Evolutionary conservation across 2,797 vertebrate genomes (phyloP), one percentile per base, ranked within the genome.

Genomic region (Margarornis squamiger): DNA sequence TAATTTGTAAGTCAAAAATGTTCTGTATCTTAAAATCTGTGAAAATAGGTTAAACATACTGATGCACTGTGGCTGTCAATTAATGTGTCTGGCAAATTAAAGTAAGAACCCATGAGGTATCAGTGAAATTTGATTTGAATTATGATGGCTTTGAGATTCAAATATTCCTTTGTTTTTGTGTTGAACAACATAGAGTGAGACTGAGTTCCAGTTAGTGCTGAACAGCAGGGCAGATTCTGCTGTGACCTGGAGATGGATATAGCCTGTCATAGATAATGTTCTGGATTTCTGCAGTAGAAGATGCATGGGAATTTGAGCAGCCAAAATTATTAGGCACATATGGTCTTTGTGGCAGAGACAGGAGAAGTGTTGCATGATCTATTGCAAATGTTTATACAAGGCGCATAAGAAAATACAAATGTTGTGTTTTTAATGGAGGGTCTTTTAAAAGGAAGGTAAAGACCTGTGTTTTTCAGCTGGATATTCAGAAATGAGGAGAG

Each of bases 1-100:
- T 96, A 95, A 95, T 96, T 94, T 95, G 73, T 88, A 94, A 95
- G 73, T 92, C 86, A 95, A 90, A 91, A 61, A 85, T 65, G 49
- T 93, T 93, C 65, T 80, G 17, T 93, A 90, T 96, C 91, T 95
- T 91, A 77, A 93, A 85, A 95, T 92, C 84, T 84, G 63, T 96
- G 88, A 94, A 88, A 96, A 89, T 75, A 95, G 75, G 93, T 95
- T 93, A 93, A 93, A 74, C 54, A 55, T 62, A 67, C 65, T 84
- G 65, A 76, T 95, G 78, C 81, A 68, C 73, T 84, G 59, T 76
- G 73, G 23, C 79, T 95, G 87, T 70, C 86, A 95, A 55, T 96
- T 96, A 95, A 76, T 46, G 27, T 58, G 76, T 55, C 83, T 97
- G 71, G 86, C 59, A 93, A 92, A 97, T 93, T 93, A 92, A 91